Percentiles rank a stretch among this genome's conserved stretches.
These are phyloP conservation scores for Dryomyza anilis DNA, from an alignment of 2,888 invertebrate species.

Conservation along the genomic window DNA sequence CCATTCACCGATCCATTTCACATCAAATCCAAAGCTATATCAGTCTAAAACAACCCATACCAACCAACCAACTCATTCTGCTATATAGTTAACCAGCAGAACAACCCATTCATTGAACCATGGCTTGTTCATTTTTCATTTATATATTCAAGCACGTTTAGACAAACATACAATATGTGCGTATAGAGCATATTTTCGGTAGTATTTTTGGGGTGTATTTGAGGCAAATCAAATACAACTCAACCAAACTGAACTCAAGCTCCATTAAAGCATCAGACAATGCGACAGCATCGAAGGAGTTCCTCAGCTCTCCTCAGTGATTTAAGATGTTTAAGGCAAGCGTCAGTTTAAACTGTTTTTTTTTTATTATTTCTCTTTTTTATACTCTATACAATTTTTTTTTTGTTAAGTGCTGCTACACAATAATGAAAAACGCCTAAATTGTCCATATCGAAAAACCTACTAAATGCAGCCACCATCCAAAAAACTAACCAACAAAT, in stretches of 20 bases:
- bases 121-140: background rate
- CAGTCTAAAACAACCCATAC: no score
- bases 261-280: constrained; percentile 2
- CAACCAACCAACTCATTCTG: no score
- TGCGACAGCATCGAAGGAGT: background rate
- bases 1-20: constrained; percentile 17
- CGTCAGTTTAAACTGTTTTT: background rate
- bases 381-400: no score
- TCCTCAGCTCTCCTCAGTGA: background rate
- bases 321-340: constrained; percentile 4
- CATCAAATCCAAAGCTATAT: no score
- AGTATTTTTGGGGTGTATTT: background rate
- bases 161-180: no score
- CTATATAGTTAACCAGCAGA: no score
- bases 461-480: background rate
- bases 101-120: no score
- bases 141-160: no score
- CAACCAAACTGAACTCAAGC: constrained; percentile 3
- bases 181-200: background rate
- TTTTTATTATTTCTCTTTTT: background rate
- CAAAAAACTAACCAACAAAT: background rate
- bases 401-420: no score
- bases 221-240: constrained; percentile 25
- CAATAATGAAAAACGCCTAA: constrained; percentile 15
- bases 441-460: background rate